Percentiles rank a stretch among this genome's conserved stretches.
These are phyloP conservation scores for Magallana angulata DNA, from an alignment of 1,140 invertebrate species.

Conservation along the genomic window DNA sequence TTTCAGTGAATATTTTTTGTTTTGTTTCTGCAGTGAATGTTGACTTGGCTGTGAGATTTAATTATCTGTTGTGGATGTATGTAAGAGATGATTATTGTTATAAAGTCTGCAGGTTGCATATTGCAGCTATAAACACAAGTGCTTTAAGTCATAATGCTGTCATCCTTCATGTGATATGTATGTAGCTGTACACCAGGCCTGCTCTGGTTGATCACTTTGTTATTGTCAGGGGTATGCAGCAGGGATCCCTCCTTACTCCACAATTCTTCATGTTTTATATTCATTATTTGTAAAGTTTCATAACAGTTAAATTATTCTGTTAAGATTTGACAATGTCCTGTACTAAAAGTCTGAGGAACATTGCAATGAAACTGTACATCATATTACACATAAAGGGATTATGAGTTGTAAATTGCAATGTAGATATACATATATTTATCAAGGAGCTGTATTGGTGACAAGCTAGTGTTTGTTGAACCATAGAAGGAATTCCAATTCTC, in stretches of 20 bases:
- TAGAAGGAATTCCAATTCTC: too few relatives aligned
- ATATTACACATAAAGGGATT: too few relatives aligned
- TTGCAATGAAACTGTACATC: too few relatives aligned
- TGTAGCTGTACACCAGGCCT: background rate
- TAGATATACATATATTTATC: too few relatives aligned
- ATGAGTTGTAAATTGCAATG: too few relatives aligned
- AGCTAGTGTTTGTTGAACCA: too few relatives aligned
- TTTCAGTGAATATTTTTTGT: background rate
- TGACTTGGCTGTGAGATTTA: background rate
- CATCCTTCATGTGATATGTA: conserved; percentile 16
- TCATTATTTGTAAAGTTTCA: background rate
- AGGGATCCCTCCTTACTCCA: background rate
- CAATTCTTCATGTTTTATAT: background rate
- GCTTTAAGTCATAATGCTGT: conserved; percentile 7
- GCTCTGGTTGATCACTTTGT: background rate
- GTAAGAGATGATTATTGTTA: background rate
- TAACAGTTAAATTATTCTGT: background rate
- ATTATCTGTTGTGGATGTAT: background rate
- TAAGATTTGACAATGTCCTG: too few relatives aligned
- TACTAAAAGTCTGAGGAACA: too few relatives aligned
- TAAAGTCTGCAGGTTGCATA: background rate
- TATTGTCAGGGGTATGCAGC: background rate
- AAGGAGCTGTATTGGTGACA: too few relatives aligned
- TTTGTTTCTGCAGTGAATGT: background rate
- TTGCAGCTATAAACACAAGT: conserved; percentile 22